These are phyloP conservation scores for Anadara kagoshimensis DNA, from an alignment of 1,140 invertebrate genomes.

Conservation along the genomic window DNA sequence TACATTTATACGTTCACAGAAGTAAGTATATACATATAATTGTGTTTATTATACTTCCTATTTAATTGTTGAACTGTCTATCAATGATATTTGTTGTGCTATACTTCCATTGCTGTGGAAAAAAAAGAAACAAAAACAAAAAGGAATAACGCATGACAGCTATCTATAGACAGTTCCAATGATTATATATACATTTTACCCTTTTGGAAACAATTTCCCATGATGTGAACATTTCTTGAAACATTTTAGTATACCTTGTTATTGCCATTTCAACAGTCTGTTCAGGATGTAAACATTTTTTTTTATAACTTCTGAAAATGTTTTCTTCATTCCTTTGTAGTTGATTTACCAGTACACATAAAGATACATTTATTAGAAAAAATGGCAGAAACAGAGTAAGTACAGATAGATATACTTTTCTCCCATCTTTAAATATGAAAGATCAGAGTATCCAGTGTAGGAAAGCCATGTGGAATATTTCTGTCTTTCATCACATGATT, in stretches of 20 bases:
- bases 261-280: no score
- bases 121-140: not conserved
- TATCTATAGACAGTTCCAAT: not conserved
- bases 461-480: no score
- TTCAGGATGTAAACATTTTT: no score
- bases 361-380: conserved; percentile 85
- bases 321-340: conserved; percentile 77
- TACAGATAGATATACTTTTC: conserved; percentile 22
- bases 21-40: conserved; percentile 78
- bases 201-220: not conserved
- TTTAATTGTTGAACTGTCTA: not conserved
- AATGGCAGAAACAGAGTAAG: conserved; percentile 87
- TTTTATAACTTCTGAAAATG: not conserved
- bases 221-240: no score
- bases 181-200: not conserved
- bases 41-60: not conserved
- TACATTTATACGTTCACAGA: conserved; percentile 89
- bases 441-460: no score
- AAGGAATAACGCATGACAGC: not conserved
- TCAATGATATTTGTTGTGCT: not conserved
- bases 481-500: no score
- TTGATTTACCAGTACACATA: conserved; percentile 86
- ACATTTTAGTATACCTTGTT: no score
- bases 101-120: not conserved
- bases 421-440: no score